These are phyloP conservation scores for Lepidurus couesii DNA, from an alignment of 1,140 invertebrate genomes.

Conservation along the genomic window DNA sequence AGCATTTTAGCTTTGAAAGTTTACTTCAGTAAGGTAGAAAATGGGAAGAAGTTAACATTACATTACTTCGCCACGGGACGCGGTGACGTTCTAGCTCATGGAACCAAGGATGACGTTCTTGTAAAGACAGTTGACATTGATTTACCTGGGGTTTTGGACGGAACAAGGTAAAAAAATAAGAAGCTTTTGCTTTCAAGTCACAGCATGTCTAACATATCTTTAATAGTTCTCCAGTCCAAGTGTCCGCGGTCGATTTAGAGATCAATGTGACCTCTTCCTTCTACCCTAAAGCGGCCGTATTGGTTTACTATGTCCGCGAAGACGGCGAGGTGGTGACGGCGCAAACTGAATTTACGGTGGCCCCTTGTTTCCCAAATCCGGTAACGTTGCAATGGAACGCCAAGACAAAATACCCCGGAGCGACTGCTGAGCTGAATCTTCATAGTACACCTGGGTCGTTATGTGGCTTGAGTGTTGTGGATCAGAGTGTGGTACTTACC, in stretches of 20 bases:
- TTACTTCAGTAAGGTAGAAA: conserved; percentile 27
- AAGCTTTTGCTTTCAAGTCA: neutral
- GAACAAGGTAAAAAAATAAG: neutral
- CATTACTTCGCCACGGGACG: conserved; percentile 37
- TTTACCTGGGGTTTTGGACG: conserved; percentile 38
- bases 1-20: neutral
- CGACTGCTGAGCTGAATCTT: conserved; percentile 47
- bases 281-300: conserved; percentile 44
- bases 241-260: conserved; percentile 34
- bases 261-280: conserved; percentile 38
- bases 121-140: conserved; percentile 36
- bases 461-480: conserved; percentile 55
- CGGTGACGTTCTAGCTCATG: conserved; percentile 37
- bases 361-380: conserved; percentile 54
- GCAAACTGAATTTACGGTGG: conserved; percentile 47
- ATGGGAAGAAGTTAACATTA: conserved; percentile 20
- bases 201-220: neutral
- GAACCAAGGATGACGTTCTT: conserved; percentile 38
- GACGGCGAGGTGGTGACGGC: conserved; percentile 63
- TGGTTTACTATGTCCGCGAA: conserved; percentile 68
- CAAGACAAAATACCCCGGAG: conserved; percentile 49
- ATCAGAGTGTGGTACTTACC: conserved; percentile 54
- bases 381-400: conserved; percentile 46
- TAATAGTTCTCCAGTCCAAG: neutral
- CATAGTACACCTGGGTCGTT: conserved; percentile 51